phyloP scores from a whole-genome alignment of 2,113 vertebrate genomes.

The Cygnus atratus region DNA sequence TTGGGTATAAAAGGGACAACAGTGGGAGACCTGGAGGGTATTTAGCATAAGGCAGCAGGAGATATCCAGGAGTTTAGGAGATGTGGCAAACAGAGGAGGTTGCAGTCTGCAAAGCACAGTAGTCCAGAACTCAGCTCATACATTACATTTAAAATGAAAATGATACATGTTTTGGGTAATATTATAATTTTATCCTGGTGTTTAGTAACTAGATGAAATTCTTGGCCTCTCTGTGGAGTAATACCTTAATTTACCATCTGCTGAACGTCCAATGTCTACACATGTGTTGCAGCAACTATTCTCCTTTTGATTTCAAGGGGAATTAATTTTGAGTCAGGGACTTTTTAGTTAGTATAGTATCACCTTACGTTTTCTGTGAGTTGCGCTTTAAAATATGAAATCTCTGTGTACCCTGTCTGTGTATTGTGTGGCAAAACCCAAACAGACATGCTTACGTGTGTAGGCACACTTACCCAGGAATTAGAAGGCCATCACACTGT shows the following conservation, averaged over 20 bases:
- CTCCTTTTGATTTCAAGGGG: background rate
- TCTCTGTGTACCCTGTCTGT: background rate
- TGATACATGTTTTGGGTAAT: background rate
- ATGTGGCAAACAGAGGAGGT: background rate
- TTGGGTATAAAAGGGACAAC: conserved; percentile 50
- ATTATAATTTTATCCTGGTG: background rate
- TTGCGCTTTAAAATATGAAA: background rate
- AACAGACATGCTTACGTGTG: background rate
- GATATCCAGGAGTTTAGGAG: conserved; percentile 5
- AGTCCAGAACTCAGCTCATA: background rate
- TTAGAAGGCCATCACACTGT: background rate
- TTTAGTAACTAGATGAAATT: conserved; percentile 15
- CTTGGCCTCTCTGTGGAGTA: conserved; percentile 14
- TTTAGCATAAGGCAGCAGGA: conserved; percentile 51
- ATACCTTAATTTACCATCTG: background rate
- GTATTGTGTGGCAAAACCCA: background rate
- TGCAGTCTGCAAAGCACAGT: conserved; percentile 27
- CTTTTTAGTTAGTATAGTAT: background rate
- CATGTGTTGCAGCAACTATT: background rate
- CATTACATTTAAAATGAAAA: conserved; percentile 13
- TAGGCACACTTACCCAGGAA: background rate
- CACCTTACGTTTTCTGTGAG: background rate
- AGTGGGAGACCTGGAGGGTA: conserved; percentile 46
- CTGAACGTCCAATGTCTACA: background rate
- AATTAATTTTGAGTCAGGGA: background rate